phyloP scores from a whole-genome alignment of 1,140 invertebrate genomes.

The Drosophila tani region DNA sequence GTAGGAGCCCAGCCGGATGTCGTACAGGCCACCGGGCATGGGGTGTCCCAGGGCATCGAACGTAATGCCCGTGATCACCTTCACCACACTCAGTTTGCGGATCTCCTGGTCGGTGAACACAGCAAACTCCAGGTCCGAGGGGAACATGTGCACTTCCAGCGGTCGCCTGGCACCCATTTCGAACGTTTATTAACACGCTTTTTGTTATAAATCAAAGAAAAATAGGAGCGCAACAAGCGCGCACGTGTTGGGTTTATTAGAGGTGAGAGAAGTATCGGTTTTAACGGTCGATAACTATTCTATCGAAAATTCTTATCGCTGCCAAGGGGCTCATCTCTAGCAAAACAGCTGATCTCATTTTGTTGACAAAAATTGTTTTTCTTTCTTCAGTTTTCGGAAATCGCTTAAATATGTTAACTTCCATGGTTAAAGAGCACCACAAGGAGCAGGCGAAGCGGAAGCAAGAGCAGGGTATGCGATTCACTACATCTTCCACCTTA shows the following conservation, averaged over 20 bases:
- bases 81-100: conserved; percentile 93
- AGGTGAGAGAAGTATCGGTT: neutral
- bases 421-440: conserved; percentile 95
- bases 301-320: conserved; percentile 10
- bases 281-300: neutral
- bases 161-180: conserved; percentile 63
- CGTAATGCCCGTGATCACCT: conserved; percentile 92
- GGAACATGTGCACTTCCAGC: conserved; percentile 68
- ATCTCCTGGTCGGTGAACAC: conserved; percentile 93
- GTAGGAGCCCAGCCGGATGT: conserved; percentile 90
- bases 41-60: conserved; percentile 95
- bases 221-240: conserved; percentile 7
- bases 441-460: conserved; percentile 90
- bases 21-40: conserved; percentile 93
- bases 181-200: conserved; percentile 4
- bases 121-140: conserved; percentile 87
- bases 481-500: no score
- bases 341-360: conserved; percentile 32
- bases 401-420: conserved; percentile 91
- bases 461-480: conserved; percentile 91
- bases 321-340: neutral
- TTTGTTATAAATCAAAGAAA: conserved; percentile 21
- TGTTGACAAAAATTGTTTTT: conserved; percentile 24
- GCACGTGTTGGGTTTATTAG: conserved; percentile 42
- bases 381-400: neutral